Percentiles rank a stretch among this genome's conserved stretches.
These are phyloP conservation scores for Adelges cooleyi DNA, from an alignment of 1,140 invertebrate species.

Conservation along the genomic window DNA sequence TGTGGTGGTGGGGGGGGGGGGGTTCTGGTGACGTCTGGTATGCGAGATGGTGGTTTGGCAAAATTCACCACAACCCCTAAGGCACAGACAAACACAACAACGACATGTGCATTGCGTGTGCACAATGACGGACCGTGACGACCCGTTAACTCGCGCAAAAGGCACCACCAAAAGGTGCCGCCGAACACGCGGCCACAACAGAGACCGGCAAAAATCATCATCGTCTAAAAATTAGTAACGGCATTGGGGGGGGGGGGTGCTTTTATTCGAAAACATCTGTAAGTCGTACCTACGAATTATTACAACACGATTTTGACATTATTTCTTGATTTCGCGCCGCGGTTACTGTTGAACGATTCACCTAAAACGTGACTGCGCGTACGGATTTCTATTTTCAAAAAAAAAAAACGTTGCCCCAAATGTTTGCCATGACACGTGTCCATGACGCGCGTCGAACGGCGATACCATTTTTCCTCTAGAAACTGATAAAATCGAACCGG, in stretches of 20 bases:
- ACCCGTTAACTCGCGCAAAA: conserved; percentile 5
- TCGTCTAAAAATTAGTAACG: conserved; percentile 17
- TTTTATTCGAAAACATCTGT: conserved; percentile 15
- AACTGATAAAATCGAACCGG: too few relatives aligned
- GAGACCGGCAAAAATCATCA: background rate
- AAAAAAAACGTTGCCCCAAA: too few relatives aligned
- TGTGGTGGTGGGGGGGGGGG: too few relatives aligned
- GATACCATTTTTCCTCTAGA: too few relatives aligned
- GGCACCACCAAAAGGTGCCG: conserved; percentile 10
- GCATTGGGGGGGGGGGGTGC: background rate
- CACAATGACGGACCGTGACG: conserved; percentile 19
- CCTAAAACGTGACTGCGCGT: too few relatives aligned
- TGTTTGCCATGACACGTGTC: too few relatives aligned
- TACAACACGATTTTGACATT: background rate
- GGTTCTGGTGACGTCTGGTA: too few relatives aligned
- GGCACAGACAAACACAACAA: background rate
- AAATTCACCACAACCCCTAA: too few relatives aligned
- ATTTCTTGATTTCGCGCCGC: background rate
- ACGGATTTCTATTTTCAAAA: too few relatives aligned
- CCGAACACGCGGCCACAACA: background rate
- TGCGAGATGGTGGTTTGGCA: too few relatives aligned
- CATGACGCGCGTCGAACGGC: too few relatives aligned
- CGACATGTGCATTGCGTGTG: conserved; percentile 23
- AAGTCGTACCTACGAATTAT: background rate
- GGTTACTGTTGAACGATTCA: too few relatives aligned